These are phyloP conservation scores for Rhynchopsitta pachyrhyncha DNA, from an alignment of 2,113 vertebrate genomes.

Conservation along the genomic window DNA sequence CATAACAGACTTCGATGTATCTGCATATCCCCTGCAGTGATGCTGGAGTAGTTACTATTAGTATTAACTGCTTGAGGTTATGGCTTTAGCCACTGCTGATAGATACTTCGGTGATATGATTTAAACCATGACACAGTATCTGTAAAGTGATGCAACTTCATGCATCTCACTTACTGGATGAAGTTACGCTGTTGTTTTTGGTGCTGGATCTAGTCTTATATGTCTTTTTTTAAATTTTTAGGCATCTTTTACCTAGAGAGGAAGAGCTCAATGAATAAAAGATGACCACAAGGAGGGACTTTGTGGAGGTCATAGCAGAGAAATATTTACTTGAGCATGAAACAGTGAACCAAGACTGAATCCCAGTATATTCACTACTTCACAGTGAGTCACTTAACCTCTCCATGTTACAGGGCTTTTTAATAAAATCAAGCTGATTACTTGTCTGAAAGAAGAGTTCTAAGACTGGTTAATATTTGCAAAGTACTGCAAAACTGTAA, in stretches of 20 bases:
- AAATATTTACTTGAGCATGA: not conserved
- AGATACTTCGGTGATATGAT: not conserved
- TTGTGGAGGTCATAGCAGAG: not conserved
- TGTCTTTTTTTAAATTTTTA: not conserved
- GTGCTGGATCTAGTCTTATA: not conserved
- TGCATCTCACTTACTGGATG: not conserved
- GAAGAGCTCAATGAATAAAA: not conserved
- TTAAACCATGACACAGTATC: not conserved
- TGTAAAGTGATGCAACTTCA: not conserved
- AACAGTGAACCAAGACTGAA: not conserved
- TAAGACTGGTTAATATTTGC: constrained; percentile 27
- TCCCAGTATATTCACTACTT: not conserved
- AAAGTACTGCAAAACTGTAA: not conserved
- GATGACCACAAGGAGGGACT: not conserved
- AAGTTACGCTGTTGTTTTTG: not conserved
- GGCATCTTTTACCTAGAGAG: not conserved
- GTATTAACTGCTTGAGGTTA: not conserved
- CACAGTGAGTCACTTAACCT: not conserved
- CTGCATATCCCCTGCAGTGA: not conserved
- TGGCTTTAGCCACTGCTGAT: not conserved
- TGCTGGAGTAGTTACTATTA: not conserved
- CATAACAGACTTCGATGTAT: rapidly evolving
- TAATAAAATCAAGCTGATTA: not conserved
- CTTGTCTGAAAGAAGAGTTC: not conserved
- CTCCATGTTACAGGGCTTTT: not conserved